Base-by-base conservation (phyloP, 2,888 invertebrate species). In the Parascotia fuliginaria region DNA sequence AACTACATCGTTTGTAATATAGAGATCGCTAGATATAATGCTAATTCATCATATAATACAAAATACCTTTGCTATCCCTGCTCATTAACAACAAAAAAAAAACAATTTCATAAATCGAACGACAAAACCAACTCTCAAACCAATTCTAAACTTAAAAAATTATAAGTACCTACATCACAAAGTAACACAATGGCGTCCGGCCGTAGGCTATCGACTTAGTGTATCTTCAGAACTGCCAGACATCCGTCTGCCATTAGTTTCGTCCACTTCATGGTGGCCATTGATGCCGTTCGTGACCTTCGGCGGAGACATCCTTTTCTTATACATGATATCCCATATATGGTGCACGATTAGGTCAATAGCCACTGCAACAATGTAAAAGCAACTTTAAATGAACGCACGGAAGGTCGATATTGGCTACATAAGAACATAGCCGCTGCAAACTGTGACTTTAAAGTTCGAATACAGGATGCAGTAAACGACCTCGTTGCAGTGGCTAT, bases 281-380 rank as follows among this genome's bases (percentile, higher is more conserved):
- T 87, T 89, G 73, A 85, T 84, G 7, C 92, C 92, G 66, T 88
- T 87, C 38, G 81, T 72, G 34, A 66, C 61, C 65, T 75, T 75
- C 45, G 65, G 63, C 12, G 71, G 74, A 43, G 76, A 67, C 9
- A 81, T 60, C 32, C 85, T 77, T 77, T 89, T 92, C 89, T 90
- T 92, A 78, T 90, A 96, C 93, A 99, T 95, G 81, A 98, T 96
- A 93, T 99, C 99, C 95, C 98, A 96, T 93, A 99, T 98, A 95
- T 99, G 99, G 92, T 98, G 98, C 78, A 99, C 99, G 93, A 99
- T 99, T 91, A 99, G 95, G 94, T 98, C 98, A 93, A 99, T 99
- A 93, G 99, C 99, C 95, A 99, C 99, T 98, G 97, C 94, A 97
- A 96, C 94, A 95, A 92, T 90, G 89, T 47, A 69, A 68, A 68